Evolutionary conservation across 2,797 vertebrate species (phyloP).

Genomic region (Anguilla obscura): DNA sequence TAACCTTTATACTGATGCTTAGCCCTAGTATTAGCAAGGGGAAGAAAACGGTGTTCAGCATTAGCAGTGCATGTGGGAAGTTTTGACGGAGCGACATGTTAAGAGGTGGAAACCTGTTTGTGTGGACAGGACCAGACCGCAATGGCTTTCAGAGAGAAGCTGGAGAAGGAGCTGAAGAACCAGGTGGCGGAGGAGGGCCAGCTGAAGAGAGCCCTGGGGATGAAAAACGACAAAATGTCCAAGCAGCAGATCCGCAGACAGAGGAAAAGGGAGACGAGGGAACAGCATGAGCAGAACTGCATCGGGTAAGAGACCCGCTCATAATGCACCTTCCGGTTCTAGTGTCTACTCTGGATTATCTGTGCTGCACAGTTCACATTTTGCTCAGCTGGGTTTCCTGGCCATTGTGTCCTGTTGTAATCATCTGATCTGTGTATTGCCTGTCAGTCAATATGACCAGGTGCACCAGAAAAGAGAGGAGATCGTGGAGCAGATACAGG

Average conservation of each 20-base stretch:
- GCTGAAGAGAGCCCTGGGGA: conserved; percentile 63
- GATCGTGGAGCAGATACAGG: conserved; percentile 68
- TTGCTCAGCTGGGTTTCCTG: neutral
- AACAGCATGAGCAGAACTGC: conserved; percentile 68
- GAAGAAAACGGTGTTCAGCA: neutral
- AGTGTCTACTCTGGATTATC: neutral
- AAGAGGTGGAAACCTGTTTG: neutral
- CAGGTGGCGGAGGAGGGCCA: conserved; percentile 65
- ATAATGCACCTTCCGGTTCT: neutral
- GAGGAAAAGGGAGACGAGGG: conserved; percentile 71
- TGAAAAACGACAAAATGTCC: conserved; percentile 73
- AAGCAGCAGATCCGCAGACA: conserved; percentile 72
- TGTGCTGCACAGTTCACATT: neutral
- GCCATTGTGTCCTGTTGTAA: neutral
- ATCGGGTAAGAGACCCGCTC: conserved; percentile 59
- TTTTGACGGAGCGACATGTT: neutral
- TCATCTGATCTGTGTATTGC: neutral
- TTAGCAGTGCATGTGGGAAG: neutral
- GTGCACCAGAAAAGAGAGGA: conserved; percentile 74
- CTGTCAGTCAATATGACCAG: conserved; percentile 69
- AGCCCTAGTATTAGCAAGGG: neutral
- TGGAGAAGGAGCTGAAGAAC: conserved; percentile 73
- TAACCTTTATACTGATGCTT: neutral
- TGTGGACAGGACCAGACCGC: conserved; percentile 60
- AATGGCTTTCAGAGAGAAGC: conserved; percentile 60